Evolutionary conservation across 2,888 invertebrate genomes (phyloP), one percentile per base, ranked within the genome.

Genomic region (Charanyca ferruginea): DNA sequence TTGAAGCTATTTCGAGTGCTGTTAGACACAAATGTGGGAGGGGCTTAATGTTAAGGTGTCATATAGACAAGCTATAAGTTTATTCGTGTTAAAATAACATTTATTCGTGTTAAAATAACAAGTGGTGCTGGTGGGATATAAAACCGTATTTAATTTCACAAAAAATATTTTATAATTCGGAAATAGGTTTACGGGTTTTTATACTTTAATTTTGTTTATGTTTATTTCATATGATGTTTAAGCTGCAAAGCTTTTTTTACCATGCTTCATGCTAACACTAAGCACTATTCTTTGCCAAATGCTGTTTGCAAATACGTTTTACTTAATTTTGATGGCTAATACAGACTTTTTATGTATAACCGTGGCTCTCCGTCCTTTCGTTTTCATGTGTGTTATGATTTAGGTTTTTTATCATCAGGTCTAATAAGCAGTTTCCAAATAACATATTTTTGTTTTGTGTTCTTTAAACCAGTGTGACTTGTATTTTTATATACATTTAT

Each of bases 71-170:
- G 79, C 75, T 77, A 59, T 73, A 63, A 63, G 76, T 65, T 66
- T 83, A 79, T 80, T 81, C 77, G 77, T 84, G 83, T 83, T 86
- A 85, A 83, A 87, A 91, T 93, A 63, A 63, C 70, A 75, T 65
- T 66, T 83, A 79, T 80, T 81, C 77, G 77, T 84, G 83, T 83
- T 86, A 85, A 83, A 87, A 91, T 93, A 93, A 94, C 94, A 94
- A 94, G 94, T 94, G 93, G 94, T 94, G 94, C 93, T 90, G 87
- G 91, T 89, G 87, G 87, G 83, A 81, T 79, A 80, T 53, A 79
- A 80, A 81, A 79, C 61, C 74, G 28, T 65, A 62, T 61, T 66
- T 66, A 59, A 45, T 48, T 47, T 51, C 9, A 53, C n/a, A 57
- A 75, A 72, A n/a, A 79, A 77, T 53, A 66, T 61, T 64, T 58